Percentiles rank a stretch among this genome's conserved stretches.
These are phyloP conservation scores for Eremobia ochroleuca DNA, from an alignment of 2,888 invertebrate genomes.

Conservation along the genomic window DNA sequence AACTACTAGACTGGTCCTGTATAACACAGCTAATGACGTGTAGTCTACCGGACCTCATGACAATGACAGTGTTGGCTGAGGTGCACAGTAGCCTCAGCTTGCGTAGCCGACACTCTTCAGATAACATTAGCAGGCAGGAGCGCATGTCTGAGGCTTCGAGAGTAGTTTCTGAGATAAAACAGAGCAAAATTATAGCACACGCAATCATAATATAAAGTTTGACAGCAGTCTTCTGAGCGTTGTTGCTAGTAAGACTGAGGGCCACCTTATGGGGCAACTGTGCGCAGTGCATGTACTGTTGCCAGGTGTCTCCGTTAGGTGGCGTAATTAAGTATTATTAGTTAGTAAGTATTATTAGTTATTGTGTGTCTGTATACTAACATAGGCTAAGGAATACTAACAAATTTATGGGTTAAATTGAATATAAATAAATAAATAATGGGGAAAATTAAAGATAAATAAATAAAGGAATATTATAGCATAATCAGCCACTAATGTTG, in stretches of 20 bases:
- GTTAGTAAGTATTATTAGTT: no score
- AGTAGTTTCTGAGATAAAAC: conserved; percentile 74
- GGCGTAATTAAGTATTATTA: no score
- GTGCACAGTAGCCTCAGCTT: conserved; percentile 80
- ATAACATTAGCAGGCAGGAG: conserved; percentile 83
- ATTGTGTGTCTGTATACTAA: no score
- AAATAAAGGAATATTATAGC: not conserved
- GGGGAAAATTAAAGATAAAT: no score
- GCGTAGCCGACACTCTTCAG: conserved; percentile 77
- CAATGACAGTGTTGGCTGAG: conserved; percentile 79
- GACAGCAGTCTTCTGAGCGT: not conserved
- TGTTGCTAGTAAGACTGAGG: no score
- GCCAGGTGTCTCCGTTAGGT: no score
- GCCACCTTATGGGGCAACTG: no score
- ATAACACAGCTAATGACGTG: conserved; percentile 74
- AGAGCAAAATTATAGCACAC: not conserved
- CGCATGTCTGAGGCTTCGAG: conserved; percentile 82
- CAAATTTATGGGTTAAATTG: no score
- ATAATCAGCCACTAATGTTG: not conserved
- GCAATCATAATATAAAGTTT: no score
- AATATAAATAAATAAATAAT: no score
- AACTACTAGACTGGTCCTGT: conserved; percentile 75
- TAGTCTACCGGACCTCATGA: conserved; percentile 78
- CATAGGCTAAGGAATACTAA: no score
- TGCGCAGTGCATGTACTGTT: no score